Evolutionary conservation across 2,797 vertebrate species (phyloP).

Genomic region (Leuciscus waleckii): DNA sequence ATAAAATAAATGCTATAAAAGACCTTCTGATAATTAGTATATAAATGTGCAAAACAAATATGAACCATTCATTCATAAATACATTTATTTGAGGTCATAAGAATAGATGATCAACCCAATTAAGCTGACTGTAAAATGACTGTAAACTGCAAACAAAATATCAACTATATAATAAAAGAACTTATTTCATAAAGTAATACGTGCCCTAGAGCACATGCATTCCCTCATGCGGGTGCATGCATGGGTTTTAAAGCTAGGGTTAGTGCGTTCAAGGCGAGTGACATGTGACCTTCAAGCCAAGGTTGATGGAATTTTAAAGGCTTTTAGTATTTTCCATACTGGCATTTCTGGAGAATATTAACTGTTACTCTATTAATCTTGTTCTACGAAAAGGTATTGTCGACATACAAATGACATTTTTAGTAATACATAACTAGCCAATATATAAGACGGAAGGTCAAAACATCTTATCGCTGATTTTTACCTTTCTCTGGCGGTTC

Average conservation of each 20-base stretch:
- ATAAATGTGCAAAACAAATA: constrained; percentile 4
- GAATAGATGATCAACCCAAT: neutral
- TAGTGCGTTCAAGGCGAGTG: neutral
- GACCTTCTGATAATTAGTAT: constrained; percentile 10
- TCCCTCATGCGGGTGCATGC: constrained; percentile 37
- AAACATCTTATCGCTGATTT: constrained; percentile 13
- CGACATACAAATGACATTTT: neutral
- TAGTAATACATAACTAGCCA: neutral
- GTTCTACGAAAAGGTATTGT: neutral
- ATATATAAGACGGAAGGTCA: neutral
- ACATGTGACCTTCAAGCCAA: neutral
- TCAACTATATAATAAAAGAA: neutral
- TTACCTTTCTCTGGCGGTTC: constrained; percentile 83
- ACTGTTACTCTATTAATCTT: neutral
- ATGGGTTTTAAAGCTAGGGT: constrained; percentile 1
- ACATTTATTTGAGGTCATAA: neutral
- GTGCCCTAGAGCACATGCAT: constrained; percentile 54
- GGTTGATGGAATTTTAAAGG: neutral
- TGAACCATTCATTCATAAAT: neutral
- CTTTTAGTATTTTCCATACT: neutral
- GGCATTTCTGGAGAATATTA: neutral
- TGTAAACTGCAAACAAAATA: constrained; percentile 19
- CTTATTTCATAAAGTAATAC: constrained; percentile 35
- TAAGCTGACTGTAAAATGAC: neutral
- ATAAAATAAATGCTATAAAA: constrained; percentile 60